Conservation (phyloP, 1,140 invertebrate species). For the Diorhabda carinulata region DNA sequence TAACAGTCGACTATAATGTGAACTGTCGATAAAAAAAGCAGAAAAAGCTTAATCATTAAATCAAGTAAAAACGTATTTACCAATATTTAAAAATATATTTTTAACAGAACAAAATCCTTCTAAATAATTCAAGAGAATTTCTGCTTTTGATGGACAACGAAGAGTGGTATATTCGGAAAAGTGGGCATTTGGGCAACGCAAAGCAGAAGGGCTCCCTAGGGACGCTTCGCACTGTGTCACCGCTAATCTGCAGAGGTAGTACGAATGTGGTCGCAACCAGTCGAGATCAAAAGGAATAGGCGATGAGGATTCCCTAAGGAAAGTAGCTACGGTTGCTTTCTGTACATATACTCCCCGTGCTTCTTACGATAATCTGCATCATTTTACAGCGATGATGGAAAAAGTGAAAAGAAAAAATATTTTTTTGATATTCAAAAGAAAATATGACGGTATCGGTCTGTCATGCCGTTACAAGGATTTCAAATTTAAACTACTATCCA, state of each 20-base stretch:
- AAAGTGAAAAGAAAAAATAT: conserved; percentile 5
- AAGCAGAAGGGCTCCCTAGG: neutral
- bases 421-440: neutral
- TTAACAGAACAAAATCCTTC: neutral
- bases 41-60: too few species aligned
- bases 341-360: neutral
- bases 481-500: too few species aligned
- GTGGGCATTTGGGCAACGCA: neutral
- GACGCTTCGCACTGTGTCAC: conserved; percentile 4
- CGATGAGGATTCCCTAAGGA: conserved; percentile 4
- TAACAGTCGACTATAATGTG: too few species aligned
- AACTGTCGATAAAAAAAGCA: too few species aligned
- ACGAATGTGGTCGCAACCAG: neutral
- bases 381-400: neutral
- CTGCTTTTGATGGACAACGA: neutral
- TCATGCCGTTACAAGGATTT: too few species aligned
- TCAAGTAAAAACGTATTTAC: too few species aligned
- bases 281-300: conserved; percentile 9
- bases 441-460: too few species aligned
- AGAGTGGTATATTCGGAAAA: neutral
- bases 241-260: conserved; percentile 11
- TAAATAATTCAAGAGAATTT: neutral
- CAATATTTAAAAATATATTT: too few species aligned
- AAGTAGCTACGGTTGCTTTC: neutral
- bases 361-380: neutral